Evolutionary conservation across 2,797 vertebrate species (phyloP), one percentile per base, ranked within the genome.

Genomic region (Alfaro cultratus): DNA sequence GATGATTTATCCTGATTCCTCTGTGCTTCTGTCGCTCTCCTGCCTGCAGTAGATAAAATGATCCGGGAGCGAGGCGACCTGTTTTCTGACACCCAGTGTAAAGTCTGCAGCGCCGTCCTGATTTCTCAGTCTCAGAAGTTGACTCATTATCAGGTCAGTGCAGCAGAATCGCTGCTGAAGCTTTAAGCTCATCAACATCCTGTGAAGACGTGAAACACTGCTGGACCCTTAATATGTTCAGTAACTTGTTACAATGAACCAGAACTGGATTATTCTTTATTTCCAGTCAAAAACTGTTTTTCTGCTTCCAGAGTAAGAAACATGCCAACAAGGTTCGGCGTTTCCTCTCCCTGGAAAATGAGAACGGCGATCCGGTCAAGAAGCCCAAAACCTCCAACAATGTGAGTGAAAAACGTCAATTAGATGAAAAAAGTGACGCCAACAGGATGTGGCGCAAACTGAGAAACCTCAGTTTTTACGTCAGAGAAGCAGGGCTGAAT

Each of bases 51-150:
- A 85, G 97, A 98, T 76, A 96, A 96, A 88, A 96, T 99, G 95
- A 99, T 98, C 90, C 94, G 95, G 92, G 97, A 98, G 93, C 96
- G 98, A 72, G 90, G 97, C 18, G 95, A 98, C 93, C 95, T 99
- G 93, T 99, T 98, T 94, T 98, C 98, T 26, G 97, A 97, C 87
- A 95, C 96, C 21, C 97, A 97, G 88, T 99, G 98, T 94, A 98
- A 97, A 95, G 96, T 99, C 87, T 99, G 98, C 95, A 98, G 96
- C 46, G 98, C 98, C 72, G 95, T 97, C 91, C 96, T 99, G 67
- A 99, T 97, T 92, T 99, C 98, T 0, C 97, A 98, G 87, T 98
- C 98, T 73, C 98, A 99, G 95, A 97, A 98, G 90, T 95, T 99
- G 90, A 97, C 98, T 75, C 98, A 98, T 92, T 98, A 99, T 90